Conservation (phyloP, 1,140 invertebrate genomes). For the Mamestra configurata region DNA sequence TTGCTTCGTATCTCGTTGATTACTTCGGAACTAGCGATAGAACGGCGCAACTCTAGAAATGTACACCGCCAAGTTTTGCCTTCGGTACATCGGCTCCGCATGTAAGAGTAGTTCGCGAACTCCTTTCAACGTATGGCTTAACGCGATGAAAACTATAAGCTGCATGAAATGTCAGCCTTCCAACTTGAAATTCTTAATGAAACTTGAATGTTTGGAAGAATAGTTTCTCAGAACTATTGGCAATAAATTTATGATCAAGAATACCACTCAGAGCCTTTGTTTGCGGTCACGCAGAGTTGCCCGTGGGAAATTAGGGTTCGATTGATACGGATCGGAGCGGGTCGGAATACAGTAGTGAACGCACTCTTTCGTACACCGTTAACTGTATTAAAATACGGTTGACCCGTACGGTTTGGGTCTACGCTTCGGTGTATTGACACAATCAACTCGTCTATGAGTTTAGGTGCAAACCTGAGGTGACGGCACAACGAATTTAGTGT, state of each 20-base stretch:
- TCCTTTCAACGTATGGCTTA: slow-evolving; percentile 53
- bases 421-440: not conserved
- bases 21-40: slow-evolving; percentile 64
- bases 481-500: not conserved
- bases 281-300: slow-evolving; percentile 64
- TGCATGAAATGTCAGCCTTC: slow-evolving; percentile 48
- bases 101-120: slow-evolving; percentile 56
- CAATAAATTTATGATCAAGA: slow-evolving; percentile 65
- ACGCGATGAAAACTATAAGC: slow-evolving; percentile 47
- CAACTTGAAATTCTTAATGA: slow-evolving; percentile 47
- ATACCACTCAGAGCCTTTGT: slow-evolving; percentile 65
- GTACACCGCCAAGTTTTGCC: slow-evolving; percentile 58
- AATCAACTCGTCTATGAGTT: not conserved
- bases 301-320: slow-evolving; percentile 72
- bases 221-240: slow-evolving; percentile 60
- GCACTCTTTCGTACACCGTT: slow-evolving; percentile 44
- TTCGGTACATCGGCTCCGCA: slow-evolving; percentile 40
- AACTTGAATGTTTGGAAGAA: slow-evolving; percentile 35
- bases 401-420: not conserved
- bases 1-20: slow-evolving; percentile 64
- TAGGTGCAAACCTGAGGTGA: not conserved
- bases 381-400: slow-evolving; percentile 48
- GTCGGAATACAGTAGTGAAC: slow-evolving; percentile 61
- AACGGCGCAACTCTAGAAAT: slow-evolving; percentile 54
- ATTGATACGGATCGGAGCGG: slow-evolving; percentile 67